Percentiles rank a stretch among this genome's conserved stretches.
Evolutionary conservation across 2,797 vertebrate genomes (phyloP).

Genomic region (Semotilus atromaculatus): DNA sequence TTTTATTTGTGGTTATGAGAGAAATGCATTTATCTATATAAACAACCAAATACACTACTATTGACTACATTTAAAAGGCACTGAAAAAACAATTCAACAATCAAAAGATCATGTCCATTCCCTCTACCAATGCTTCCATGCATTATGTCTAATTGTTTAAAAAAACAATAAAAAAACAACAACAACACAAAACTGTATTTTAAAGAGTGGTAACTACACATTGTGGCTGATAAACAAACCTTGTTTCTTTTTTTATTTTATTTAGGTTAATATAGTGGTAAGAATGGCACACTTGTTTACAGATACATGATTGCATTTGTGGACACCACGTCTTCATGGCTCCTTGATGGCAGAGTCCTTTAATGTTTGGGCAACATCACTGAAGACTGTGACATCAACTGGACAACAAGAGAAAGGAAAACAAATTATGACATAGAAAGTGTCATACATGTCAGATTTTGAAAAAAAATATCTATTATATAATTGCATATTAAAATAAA

Average conservation of each 20-base stretch:
- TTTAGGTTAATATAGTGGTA: neutral
- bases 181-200: neutral
- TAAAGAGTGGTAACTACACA: neutral
- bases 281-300: neutral
- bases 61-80: neutral
- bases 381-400: conserved; percentile 84
- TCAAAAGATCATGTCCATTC: neutral
- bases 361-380: conserved; percentile 90
- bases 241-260: neutral
- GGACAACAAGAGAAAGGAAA: conserved; percentile 68
- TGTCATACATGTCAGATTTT: neutral
- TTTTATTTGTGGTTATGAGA: neutral
- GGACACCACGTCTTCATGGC: neutral
- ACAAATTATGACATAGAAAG: neutral
- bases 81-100: neutral
- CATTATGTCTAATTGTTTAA: neutral
- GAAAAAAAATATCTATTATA: neutral
- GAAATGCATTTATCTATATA: neutral
- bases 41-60: neutral
- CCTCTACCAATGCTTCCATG: neutral
- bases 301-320: neutral
- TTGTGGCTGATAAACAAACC: neutral
- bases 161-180: too few species aligned
- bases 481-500: neutral
- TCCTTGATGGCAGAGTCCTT: conserved; percentile 42